Percentiles rank a stretch among this genome's conserved stretches.
These are phyloP conservation scores for Bombycilla garrulus DNA, from an alignment of 2,113 vertebrate species.

Conservation along the genomic window DNA sequence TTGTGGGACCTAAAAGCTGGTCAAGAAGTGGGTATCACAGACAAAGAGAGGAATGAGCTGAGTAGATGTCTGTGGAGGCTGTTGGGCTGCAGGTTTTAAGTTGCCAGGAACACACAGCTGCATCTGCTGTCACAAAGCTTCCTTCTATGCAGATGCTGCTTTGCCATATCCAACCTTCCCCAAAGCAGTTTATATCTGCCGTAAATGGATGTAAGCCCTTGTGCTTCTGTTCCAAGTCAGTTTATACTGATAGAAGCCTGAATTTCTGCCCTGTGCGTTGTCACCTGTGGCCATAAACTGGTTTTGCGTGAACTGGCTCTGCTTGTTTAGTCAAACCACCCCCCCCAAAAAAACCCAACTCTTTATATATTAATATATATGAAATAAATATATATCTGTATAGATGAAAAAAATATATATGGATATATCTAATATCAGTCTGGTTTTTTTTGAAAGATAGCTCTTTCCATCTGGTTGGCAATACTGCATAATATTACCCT, in stretches of 20 bases:
- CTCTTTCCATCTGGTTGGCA: neutral
- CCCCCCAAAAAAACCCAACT: neutral
- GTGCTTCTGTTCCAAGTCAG: neutral
- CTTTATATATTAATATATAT: neutral
- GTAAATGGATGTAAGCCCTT: neutral
- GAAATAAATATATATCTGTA: neutral
- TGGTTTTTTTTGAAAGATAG: neutral
- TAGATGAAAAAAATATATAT: neutral
- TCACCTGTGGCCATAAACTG: neutral
- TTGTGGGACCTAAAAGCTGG: neutral
- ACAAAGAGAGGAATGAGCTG: neutral
- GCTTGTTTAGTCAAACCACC: neutral
- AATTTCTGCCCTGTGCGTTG: neutral
- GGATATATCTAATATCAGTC: neutral
- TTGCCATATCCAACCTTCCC: neutral
- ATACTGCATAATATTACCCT: neutral
- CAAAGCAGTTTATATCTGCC: neutral
- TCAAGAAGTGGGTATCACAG: neutral
- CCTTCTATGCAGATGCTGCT: neutral
- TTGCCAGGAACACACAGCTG: neutral
- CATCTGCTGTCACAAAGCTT: neutral
- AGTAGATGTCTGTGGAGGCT: accelerated
- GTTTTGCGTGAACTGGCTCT: neutral
- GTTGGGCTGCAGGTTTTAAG: neutral
- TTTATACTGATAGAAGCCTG: neutral